A percentile compares a stretch with the other conserved stretches of the same genome.
These are phyloP conservation scores for Melitaea cinxia DNA, from an alignment of 1,140 invertebrate species.

Conservation along the genomic window DNA sequence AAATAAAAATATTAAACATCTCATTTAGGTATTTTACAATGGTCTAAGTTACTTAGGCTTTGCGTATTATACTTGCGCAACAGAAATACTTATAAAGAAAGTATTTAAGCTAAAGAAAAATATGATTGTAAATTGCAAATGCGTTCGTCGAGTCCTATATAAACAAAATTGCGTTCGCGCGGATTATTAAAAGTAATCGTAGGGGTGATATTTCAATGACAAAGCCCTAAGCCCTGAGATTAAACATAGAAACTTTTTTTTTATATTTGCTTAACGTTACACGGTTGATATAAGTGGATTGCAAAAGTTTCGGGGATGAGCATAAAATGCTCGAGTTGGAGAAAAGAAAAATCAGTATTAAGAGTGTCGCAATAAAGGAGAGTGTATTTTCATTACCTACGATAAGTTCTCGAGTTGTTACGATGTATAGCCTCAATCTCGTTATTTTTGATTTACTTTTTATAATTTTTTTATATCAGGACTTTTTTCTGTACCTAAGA, in stretches of 20 bases:
- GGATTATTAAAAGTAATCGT: conserved; percentile 72
- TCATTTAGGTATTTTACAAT: too few species aligned
- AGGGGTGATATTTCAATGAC: conserved; percentile 69
- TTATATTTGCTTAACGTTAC: conserved; percentile 79
- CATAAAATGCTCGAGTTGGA: conserved; percentile 74
- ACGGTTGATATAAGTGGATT: conserved; percentile 80
- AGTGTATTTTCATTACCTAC: conserved; percentile 72
- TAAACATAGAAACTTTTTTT: conserved; percentile 78
- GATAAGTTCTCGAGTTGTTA: conserved; percentile 56
- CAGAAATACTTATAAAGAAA: conserved; percentile 24
- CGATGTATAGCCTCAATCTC: conserved; percentile 20
- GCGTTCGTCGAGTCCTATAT: conserved; percentile 46
- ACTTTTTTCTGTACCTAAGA: too few species aligned
- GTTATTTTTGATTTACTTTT: conserved; percentile 1
- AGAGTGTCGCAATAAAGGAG: conserved; percentile 72
- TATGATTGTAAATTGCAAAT: conserved; percentile 36
- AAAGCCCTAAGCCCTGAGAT: conserved; percentile 76
- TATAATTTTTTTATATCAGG: too few species aligned
- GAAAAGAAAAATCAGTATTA: conserved; percentile 73
- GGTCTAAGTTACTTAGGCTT: conserved; percentile 20
- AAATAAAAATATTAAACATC: too few species aligned
- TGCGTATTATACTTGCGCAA: conserved; percentile 30
- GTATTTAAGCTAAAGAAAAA: conserved; percentile 28
- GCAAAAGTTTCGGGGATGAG: conserved; percentile 79
- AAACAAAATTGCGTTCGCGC: conserved; percentile 58